These are phyloP conservation scores for Gracilinanus agilis DNA, from an alignment of 2,113 vertebrate species.

Conservation along the genomic window DNA sequence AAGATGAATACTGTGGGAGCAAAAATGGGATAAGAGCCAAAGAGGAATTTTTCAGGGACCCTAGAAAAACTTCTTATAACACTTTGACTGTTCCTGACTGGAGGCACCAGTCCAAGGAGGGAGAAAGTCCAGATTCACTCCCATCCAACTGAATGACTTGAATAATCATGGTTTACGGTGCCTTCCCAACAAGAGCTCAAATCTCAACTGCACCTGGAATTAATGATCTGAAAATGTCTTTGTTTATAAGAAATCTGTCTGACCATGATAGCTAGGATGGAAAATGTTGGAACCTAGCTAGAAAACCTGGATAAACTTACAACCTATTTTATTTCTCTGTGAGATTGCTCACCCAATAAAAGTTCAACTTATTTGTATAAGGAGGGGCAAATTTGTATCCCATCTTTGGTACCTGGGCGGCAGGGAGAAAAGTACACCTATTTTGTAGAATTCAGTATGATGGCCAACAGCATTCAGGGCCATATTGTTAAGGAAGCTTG, in stretches of 20 bases:
- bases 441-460: conserved; percentile 57
- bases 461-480: conserved; percentile 40
- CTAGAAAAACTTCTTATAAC: background rate
- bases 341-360: conserved; percentile 71
- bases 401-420: conserved; percentile 70
- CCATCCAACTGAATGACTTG: background rate
- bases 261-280: background rate
- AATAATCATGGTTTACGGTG: background rate
- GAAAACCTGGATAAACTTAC: conserved; percentile 34
- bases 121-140: background rate
- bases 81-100: background rate
- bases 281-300: conserved; percentile 1
- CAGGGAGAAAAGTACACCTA: conserved; percentile 40
- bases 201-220: background rate
- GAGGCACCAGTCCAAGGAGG: background rate
- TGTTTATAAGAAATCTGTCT: background rate
- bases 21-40: background rate
- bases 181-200: background rate
- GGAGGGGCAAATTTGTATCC: conserved; percentile 65
- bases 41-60: background rate
- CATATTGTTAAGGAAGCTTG: conserved; percentile 44
- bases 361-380: conserved; percentile 66
- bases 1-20: background rate
- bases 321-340: conserved; percentile 9
- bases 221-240: background rate